A percentile compares a stretch with the other conserved stretches of the same genome.
Conservation (phyloP, 1,140 invertebrate genomes). For the Mylabris phalerata region DNA sequence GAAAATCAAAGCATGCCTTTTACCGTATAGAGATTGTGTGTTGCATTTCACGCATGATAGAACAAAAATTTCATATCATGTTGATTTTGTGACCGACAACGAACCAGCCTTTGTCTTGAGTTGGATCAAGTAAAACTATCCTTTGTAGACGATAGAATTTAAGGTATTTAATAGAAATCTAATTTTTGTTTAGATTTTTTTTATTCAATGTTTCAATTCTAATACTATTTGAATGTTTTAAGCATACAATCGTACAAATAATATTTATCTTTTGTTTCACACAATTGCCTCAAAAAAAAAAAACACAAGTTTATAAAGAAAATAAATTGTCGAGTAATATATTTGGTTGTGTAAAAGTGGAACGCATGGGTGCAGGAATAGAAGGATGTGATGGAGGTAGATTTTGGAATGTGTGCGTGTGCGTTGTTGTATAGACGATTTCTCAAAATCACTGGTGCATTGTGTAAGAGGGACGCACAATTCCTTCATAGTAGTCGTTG, state of each 20-base stretch:
- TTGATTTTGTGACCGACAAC: conserved; percentile 27
- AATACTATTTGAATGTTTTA: too few relatives aligned
- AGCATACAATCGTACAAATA: too few relatives aligned
- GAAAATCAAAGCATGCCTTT: too few relatives aligned
- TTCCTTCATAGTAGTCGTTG: conserved; percentile 3
- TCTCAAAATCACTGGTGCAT: conserved; percentile 30
- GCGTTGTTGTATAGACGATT: conserved; percentile 23
- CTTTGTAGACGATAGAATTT: conserved; percentile 13
- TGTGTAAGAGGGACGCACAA: conserved; percentile 19
- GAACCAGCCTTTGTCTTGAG: conserved; percentile 20
- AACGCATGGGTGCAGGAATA: too few relatives aligned
- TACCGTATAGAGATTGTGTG: conserved; percentile 6
- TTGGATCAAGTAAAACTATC: conserved; percentile 19
- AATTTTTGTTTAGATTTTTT: neutral
- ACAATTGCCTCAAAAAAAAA: too few relatives aligned
- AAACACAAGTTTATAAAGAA: too few relatives aligned
- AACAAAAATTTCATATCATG: conserved; percentile 32
- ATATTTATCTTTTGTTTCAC: too few relatives aligned
- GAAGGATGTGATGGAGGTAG: too few relatives aligned
- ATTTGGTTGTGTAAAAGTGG: too few relatives aligned
- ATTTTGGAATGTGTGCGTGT: conserved; percentile 3
- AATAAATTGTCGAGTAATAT: too few relatives aligned
- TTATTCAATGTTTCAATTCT: too few relatives aligned
- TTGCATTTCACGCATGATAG: conserved; percentile 30
- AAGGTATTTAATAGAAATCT: conserved; percentile 21